Evolutionary conservation across 1,140 invertebrate genomes (phyloP).

Genomic region (Aphelenchoides besseyi): DNA sequence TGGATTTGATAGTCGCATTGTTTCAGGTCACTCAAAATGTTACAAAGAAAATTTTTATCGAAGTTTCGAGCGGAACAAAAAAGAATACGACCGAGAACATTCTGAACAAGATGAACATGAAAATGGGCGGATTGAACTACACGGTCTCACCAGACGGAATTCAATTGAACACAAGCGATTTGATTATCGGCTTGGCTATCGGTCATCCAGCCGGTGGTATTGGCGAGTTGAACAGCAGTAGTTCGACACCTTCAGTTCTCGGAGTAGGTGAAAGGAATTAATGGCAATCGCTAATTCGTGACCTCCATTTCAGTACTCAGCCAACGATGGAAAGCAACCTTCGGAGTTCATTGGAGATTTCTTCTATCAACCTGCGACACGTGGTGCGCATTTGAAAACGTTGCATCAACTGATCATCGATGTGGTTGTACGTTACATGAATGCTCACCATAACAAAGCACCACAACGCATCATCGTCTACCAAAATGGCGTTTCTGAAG

Average conservation of each 20-base stretch:
- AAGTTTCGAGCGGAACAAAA: neutral
- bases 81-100: slow-evolving; percentile 5
- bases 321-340: neutral
- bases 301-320: slow-evolving; percentile 7
- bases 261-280: no score
- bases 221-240: neutral
- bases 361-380: slow-evolving; percentile 1
- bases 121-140: slow-evolving; percentile 17
- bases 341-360: slow-evolving; percentile 5
- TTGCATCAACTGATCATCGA: neutral
- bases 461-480: slow-evolving; percentile 5
- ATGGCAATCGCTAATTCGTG: slow-evolving; percentile 1
- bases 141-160: neutral
- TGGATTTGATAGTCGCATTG: no score
- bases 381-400: neutral
- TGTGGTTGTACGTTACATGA: neutral
- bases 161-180: neutral
- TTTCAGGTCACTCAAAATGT: slow-evolving; percentile 16
- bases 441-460: neutral
- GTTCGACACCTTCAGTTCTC: neutral
- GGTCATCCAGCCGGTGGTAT: neutral
- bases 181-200: neutral
- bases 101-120: slow-evolving; percentile 6
- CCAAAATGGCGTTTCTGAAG: neutral
- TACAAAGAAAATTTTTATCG: neutral